These are phyloP conservation scores for Danionella cerebrum DNA, from an alignment of 2,113 vertebrate genomes.

Conservation along the genomic window DNA sequence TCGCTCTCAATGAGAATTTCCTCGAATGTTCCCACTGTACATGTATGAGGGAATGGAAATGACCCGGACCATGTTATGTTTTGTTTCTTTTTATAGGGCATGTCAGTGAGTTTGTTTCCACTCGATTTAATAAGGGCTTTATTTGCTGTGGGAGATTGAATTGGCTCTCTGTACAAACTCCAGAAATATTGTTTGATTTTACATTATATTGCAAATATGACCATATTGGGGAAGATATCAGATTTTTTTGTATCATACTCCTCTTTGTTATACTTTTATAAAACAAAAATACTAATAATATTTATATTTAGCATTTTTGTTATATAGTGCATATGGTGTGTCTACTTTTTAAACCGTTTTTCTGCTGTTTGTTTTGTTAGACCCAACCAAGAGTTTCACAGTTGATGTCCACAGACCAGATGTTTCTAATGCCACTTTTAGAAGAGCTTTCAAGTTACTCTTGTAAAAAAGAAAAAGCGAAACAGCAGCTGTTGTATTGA, in stretches of 20 bases:
- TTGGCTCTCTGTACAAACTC: neutral
- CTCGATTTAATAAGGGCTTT: neutral
- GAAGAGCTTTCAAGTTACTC: slow-evolving; percentile 54
- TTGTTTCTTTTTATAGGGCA: neutral
- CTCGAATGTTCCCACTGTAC: slow-evolving; percentile 56
- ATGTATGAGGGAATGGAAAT: slow-evolving; percentile 64
- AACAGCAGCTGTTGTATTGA: slow-evolving; percentile 49
- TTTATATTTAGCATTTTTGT: too few species aligned
- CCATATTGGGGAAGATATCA: too few species aligned
- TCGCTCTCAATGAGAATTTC: slow-evolving; percentile 48
- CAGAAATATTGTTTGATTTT: neutral
- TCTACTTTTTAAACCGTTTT: slow-evolving; percentile 41
- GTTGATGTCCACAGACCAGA: slow-evolving; percentile 51
- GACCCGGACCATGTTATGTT: slow-evolving; percentile 50
- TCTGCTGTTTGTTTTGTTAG: slow-evolving; percentile 46
- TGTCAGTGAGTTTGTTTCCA: neutral
- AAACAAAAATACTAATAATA: neutral
- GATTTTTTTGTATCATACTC: too few species aligned
- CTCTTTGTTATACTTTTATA: too few species aligned
- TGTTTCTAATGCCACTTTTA: slow-evolving; percentile 60
- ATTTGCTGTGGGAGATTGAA: neutral
- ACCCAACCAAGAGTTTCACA: slow-evolving; percentile 34
- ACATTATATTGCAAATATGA: neutral
- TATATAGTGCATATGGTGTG: too few species aligned
- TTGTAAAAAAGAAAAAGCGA: slow-evolving; percentile 36